Conservation (phyloP, 64 coral and sea anemone genomes). For the Montipora foliosa region DNA sequence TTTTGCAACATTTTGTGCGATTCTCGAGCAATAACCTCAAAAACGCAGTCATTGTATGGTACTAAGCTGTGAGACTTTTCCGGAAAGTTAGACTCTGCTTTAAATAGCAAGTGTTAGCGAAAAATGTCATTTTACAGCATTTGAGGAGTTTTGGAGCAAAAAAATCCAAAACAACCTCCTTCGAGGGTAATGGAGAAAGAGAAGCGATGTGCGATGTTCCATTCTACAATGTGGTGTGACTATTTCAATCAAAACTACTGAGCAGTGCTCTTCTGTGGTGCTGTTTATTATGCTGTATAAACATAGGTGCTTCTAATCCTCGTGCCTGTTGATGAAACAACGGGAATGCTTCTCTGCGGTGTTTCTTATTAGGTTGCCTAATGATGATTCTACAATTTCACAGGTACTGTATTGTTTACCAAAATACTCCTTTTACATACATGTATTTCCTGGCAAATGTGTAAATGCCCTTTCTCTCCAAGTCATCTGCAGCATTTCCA, state of each 20-base stretch:
- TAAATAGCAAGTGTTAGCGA: no score
- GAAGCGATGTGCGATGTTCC: no score
- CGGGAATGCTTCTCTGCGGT: not conserved
- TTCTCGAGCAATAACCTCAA: no score
- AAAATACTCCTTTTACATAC: constrained; percentile 32
- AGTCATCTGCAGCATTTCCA: constrained; percentile 68
- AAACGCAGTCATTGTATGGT: no score
- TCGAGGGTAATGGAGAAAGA: no score
- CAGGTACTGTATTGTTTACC: not conserved
- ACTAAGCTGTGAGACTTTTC: no score
- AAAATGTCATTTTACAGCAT: no score
- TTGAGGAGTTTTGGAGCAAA: no score
- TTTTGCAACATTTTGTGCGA: no score
- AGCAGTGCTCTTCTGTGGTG: not conserved
- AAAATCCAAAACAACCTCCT: no score
- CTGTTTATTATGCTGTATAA: not conserved
- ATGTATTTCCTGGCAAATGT: constrained; percentile 79
- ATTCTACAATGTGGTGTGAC: not conserved
- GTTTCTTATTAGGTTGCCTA: not conserved
- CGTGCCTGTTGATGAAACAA: not conserved
- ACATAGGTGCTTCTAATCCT: not conserved
- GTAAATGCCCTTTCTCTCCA: constrained; percentile 59
- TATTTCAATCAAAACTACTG: not conserved
- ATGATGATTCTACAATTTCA: not conserved
- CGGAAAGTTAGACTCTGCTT: no score